phyloP scores from a whole-genome alignment of 2,888 invertebrate species.

The Parnassius apollo region DNA sequence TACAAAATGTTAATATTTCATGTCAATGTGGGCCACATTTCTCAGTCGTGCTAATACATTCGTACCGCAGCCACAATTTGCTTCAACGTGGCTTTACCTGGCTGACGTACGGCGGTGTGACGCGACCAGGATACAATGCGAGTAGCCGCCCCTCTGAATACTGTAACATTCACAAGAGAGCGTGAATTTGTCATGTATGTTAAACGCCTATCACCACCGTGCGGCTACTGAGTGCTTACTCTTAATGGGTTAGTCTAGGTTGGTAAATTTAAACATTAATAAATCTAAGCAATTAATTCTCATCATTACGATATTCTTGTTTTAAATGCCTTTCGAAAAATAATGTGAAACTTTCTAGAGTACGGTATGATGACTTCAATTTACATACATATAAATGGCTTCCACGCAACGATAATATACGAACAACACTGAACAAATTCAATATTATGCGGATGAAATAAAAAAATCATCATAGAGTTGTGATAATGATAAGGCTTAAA shows the following conservation, averaged over 20 bases:
- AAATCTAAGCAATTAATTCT: slow-evolving; percentile 32
- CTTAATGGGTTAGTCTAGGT: neutral
- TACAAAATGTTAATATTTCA: too few species aligned
- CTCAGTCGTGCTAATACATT: too few species aligned
- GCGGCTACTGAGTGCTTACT: too few species aligned
- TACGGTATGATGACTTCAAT: slow-evolving; percentile 75
- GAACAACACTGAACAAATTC: slow-evolving; percentile 41
- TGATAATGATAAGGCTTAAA: slow-evolving; percentile 45
- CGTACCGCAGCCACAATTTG: too few species aligned
- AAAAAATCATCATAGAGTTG: slow-evolving; percentile 34
- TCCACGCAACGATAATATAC: slow-evolving; percentile 71
- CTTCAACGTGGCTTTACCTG: too few species aligned
- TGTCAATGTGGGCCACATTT: too few species aligned
- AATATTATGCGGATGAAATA: slow-evolving; percentile 14
- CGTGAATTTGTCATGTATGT: too few species aligned
- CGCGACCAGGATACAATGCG: too few species aligned
- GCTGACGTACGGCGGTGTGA: too few species aligned
- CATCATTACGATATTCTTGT: slow-evolving; percentile 49
- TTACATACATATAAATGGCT: slow-evolving; percentile 76
- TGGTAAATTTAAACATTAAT: slow-evolving; percentile 19
- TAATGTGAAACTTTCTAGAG: slow-evolving; percentile 58
- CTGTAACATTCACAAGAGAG: too few species aligned
- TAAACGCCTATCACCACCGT: too few species aligned
- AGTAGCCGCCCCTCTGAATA: too few species aligned
- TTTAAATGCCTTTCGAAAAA: slow-evolving; percentile 54